Evolutionary conservation across 2,888 invertebrate species (phyloP), one percentile per base, ranked within the genome.

Genomic region (Euphydryas editha): DNA sequence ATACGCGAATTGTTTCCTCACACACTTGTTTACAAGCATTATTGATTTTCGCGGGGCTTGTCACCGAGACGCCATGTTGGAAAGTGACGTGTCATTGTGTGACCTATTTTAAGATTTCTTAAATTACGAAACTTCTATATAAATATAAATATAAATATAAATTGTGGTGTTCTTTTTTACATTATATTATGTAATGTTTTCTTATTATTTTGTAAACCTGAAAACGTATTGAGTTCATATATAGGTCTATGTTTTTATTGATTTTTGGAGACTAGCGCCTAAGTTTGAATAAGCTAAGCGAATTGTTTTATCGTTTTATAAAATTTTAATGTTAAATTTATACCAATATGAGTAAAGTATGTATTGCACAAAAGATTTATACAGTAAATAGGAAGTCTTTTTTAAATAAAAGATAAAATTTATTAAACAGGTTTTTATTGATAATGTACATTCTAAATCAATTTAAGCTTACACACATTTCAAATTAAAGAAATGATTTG

Each of bases 11-110:
- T 81, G 80, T 84, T 82, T 81, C 81, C 76, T 82, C 81, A 83
- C 75, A 80, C 77, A 79, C 82, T 88, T 92, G 92, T 92, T 92
- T 92, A 92, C 92, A 92, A 92, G 90, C 88, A 77, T 72, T 90
- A 90, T 90, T 85, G 90, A 90, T 90, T 90, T 90, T 88, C 81
- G 75, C 72, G 75, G 73, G 70, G 59, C 66, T 72, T 72, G 73
- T 75, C 75, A 74, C 72, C 55, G 61, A 62, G 59, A 42, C 59
- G 58, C 72, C 66, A 70, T 72, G 24, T 63, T 72, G 71, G 56
- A 65, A 65, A 59, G 68, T 72, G 73, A 74, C 72, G 76, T 75
- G 72, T 67, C 73, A 24, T 21, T 24, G 49, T n/a, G 11, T 59
- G 55, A 58, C 57, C 63, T 55, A 37, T n/a, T 36, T 36, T 24